Percentiles rank a stretch among this genome's conserved stretches.
These are phyloP conservation scores for Apamea epomidion DNA, from an alignment of 2,888 invertebrate species.

Conservation along the genomic window DNA sequence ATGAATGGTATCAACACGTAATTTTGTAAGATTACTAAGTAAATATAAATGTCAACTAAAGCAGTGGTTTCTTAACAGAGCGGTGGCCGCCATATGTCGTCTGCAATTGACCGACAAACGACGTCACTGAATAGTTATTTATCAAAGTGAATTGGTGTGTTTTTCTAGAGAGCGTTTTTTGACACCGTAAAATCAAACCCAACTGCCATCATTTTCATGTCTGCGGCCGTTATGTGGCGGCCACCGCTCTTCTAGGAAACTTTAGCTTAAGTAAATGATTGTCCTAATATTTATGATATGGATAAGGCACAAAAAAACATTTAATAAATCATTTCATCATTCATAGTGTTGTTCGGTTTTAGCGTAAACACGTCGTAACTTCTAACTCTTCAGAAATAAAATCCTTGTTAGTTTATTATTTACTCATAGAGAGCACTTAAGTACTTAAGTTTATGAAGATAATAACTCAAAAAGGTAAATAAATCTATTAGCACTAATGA, in stretches of 20 bases:
- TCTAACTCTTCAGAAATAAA: conserved; percentile 20
- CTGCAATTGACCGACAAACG: background rate
- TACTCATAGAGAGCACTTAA: background rate
- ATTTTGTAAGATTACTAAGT: background rate
- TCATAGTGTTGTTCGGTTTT: background rate
- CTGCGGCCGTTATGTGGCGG: background rate
- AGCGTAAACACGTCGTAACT: background rate
- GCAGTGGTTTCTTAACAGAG: background rate
- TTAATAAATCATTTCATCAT: background rate
- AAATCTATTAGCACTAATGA: conserved; percentile 25
- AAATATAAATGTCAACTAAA: background rate
- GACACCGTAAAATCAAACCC: background rate
- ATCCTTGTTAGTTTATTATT: conserved; percentile 12
- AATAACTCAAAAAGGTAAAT: conserved; percentile 22
- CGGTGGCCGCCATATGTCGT: background rate
- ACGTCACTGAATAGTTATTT: background rate
- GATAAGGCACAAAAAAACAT: background rate
- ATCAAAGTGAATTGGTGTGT: background rate
- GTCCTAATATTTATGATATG: background rate
- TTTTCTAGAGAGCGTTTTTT: background rate
- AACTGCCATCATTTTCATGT: background rate
- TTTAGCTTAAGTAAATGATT: background rate
- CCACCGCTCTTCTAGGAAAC: background rate
- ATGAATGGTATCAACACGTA: background rate
- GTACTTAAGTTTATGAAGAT: conserved; percentile 11